Base-by-base conservation (phyloP, 1,140 invertebrate genomes). In the Heterodera carotae region DNA sequence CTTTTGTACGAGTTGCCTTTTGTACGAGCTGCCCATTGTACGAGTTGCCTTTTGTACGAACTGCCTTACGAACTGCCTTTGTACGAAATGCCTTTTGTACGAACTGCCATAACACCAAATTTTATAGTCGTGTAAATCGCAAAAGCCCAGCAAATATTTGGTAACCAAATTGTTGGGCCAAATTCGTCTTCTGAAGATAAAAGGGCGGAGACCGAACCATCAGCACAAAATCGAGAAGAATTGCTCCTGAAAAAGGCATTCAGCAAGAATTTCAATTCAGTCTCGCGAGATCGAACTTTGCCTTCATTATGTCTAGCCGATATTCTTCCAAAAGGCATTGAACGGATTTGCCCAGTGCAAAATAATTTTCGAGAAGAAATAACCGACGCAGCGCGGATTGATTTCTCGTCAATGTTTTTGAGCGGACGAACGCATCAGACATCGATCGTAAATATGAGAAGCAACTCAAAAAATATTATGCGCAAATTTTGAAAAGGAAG, bases 101-200 rank as follows among this genome's bases (percentile, higher is more conserved):
- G n/a, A n/a, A n/a, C n/a, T n/a, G n/a, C n/a, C n/a, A n/a, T n/a
- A n/a, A n/a, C n/a, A n/a, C n/a, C n/a, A n/a, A n/a, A n/a, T n/a
- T n/a, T n/a, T n/a, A n/a, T n/a, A n/a, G n/a, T n/a, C n/a, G n/a
- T n/a, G n/a, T n/a, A n/a, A n/a, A n/a, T n/a, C n/a, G n/a, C n/a
- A n/a, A n/a, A n/a, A n/a, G n/a, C n/a, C n/a, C n/a, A n/a, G n/a
- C n/a, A 71, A 69, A 4, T n/a, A 27, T 12, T 27, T 39, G 43
- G 15, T 27, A 33, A 59, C 60, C 31, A 69, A 6, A 76, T 12
- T 71, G 70, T 76, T 10, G 36, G 53, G 18, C 25, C 22, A 72
- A 74, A 27, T 22, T 36, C 8, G 2, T 27, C 7, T 25, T 31
- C 27, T 8, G 64, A 36, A 4, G 56, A 31, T 7, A 66, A 36